Base-by-base conservation (phyloP, 2,797 vertebrate genomes). In the Protosalanx chinensis region DNA sequence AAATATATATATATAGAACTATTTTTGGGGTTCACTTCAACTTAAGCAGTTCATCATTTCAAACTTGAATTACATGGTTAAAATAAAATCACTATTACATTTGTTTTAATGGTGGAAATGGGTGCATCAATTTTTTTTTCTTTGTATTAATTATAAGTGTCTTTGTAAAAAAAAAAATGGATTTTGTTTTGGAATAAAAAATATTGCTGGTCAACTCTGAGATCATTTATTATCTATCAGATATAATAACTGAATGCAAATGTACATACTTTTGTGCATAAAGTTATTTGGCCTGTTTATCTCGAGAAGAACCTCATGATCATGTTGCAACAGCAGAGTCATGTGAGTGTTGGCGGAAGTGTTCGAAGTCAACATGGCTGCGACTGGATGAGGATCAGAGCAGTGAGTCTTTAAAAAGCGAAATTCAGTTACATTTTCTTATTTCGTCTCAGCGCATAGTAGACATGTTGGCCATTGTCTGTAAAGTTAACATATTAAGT, bases 261-360 rank as follows among this genome's bases (percentile, higher is more conserved):
- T 46, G 41, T 12, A 46, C 10, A 46, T 13, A 0, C 12, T 46
- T 46, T 46, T 13, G 41, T 13, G 41, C 3, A 46, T 12, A 12
- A 46, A 46, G 41, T 46, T 46, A 3, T 12, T 46, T 46, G 12
- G 41, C 10, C 13, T 46, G 41, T 46, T 46, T 46, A 46, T 46
- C 12, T 46, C 8, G 10, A 13, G 10, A 13, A 46, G 10, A 46
- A 46, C 10, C 41, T 46, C 8, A 46, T 46, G 41, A 6, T 56
- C 51, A 18, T 16, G 49, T 67, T 5, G 0, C 16, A 16, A 0
- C 1, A 0, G 23, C 23, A 27, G 23, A 27, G 71, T 87, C 87
- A 90, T 37, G 81, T 88, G 88, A 88, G 64, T 69, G 0, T 20
- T 2, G 5, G 29, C 86, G 85, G 84, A 83, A 80, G 83, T 79